Evolutionary conservation across 2,888 invertebrate species (phyloP).

Genomic region (Cryptocephalus primarius): DNA sequence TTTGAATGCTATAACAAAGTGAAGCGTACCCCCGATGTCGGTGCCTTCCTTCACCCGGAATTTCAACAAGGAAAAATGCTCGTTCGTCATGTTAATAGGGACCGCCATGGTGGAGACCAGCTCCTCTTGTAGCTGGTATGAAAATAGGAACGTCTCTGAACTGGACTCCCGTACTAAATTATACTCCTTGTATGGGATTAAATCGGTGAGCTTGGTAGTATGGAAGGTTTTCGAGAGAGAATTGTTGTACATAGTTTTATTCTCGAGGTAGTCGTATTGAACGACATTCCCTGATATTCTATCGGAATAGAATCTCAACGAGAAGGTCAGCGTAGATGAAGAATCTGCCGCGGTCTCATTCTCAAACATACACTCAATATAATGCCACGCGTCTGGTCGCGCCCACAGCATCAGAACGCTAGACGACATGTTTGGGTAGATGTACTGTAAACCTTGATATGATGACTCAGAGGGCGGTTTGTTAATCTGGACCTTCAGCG

Average conservation of each 20-base stretch:
- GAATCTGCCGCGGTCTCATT: slow-evolving; percentile 3
- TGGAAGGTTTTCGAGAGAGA: slow-evolving; percentile 10
- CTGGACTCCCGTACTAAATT: slow-evolving; percentile 47
- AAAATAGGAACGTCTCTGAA: slow-evolving; percentile 65
- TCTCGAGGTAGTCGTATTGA: slow-evolving; percentile 8
- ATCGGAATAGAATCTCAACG: slow-evolving; percentile 5
- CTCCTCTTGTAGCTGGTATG: slow-evolving; percentile 52
- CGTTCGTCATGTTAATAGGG: slow-evolving; percentile 55
- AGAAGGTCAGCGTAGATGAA: background rate
- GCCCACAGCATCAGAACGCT: slow-evolving; percentile 38
- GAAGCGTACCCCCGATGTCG: slow-evolving; percentile 73
- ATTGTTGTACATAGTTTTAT: slow-evolving; percentile 11
- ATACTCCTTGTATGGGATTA: slow-evolving; percentile 28
- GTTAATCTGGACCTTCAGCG: slow-evolving; percentile 34
- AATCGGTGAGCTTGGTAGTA: slow-evolving; percentile 13
- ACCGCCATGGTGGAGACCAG: slow-evolving; percentile 53
- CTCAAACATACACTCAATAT: slow-evolving; percentile 36
- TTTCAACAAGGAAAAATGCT: slow-evolving; percentile 51
- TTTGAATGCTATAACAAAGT: slow-evolving; percentile 58
- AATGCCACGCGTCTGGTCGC: slow-evolving; percentile 50
- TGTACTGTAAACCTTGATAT: slow-evolving; percentile 32
- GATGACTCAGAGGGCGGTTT: slow-evolving; percentile 37
- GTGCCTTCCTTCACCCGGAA: slow-evolving; percentile 59
- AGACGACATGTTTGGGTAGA: slow-evolving; percentile 7
- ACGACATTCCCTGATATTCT: slow-evolving; percentile 3